Conservation (phyloP, 2,888 invertebrate species). For the Limenitis camilla region DNA sequence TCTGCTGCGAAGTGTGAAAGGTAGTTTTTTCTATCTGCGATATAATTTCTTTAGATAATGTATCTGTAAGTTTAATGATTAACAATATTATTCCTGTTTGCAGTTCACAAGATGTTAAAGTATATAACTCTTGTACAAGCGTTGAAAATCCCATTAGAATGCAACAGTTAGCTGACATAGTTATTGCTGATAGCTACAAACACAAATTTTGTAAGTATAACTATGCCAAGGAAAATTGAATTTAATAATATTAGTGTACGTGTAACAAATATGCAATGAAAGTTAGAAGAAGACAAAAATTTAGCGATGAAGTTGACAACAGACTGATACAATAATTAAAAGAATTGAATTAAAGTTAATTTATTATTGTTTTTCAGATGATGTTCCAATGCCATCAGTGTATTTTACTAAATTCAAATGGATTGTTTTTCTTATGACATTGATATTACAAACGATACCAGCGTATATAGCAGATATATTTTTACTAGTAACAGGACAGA, state of each 20-base stretch:
- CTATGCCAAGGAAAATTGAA: background rate
- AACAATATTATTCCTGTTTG: slow-evolving; percentile 11
- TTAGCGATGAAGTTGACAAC: background rate
- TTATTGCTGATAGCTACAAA: slow-evolving; percentile 27
- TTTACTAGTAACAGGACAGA: slow-evolving; percentile 28
- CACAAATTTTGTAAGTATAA: slow-evolving; percentile 32
- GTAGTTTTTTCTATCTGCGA: slow-evolving; percentile 18
- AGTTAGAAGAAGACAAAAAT: too few relatives aligned
- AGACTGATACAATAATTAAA: background rate
- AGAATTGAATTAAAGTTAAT: background rate
- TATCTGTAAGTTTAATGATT: background rate
- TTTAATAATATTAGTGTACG: too few relatives aligned
- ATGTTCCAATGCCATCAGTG: slow-evolving; percentile 29
- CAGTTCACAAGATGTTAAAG: slow-evolving; percentile 32
- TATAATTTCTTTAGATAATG: background rate
- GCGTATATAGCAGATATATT: slow-evolving; percentile 34
- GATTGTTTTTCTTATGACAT: slow-evolving; percentile 27
- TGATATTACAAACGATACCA: slow-evolving; percentile 34
- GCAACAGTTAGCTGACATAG: slow-evolving; percentile 11
- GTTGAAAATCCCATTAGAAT: slow-evolving; percentile 34
- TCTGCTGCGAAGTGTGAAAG: slow-evolving; percentile 32
- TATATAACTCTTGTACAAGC: slow-evolving; percentile 40
- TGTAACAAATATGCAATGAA: too few relatives aligned
- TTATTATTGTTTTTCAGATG: slow-evolving; percentile 30
- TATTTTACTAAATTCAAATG: slow-evolving; percentile 27